These are phyloP conservation scores for Microctenopoma steveboyesi DNA, from an alignment of 2,797 vertebrate genomes.

Conservation along the genomic window DNA sequence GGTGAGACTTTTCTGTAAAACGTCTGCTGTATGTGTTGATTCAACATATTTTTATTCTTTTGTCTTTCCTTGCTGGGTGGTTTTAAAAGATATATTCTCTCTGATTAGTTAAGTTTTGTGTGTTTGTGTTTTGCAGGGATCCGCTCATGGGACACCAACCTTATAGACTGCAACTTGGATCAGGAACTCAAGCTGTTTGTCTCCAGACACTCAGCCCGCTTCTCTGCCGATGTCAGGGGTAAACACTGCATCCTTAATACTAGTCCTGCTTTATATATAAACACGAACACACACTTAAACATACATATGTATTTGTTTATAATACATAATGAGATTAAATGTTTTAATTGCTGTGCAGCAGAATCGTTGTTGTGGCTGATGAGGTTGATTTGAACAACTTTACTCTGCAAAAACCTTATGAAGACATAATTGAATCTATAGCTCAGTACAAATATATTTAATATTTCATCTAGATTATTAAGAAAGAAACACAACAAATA, in stretches of 20 bases:
- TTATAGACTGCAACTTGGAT: conserved; percentile 96
- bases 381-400: too few relatives aligned
- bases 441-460: too few relatives aligned
- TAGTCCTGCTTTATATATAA: too few relatives aligned
- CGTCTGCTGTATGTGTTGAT: conserved; percentile 21
- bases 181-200: conserved; percentile 98
- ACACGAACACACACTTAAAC: too few relatives aligned
- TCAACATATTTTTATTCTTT: neutral
- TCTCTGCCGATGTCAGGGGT: conserved; percentile 97
- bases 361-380: too few relatives aligned
- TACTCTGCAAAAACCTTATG: too few relatives aligned
- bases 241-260: conserved; percentile 53
- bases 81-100: too few relatives aligned
- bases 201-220: conserved; percentile 96
- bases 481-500: too few relatives aligned
- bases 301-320: neutral
- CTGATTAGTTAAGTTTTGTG: neutral
- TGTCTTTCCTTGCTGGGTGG: neutral
- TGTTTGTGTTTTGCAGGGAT: conserved; percentile 86
- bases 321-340: too few relatives aligned
- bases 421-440: too few relatives aligned
- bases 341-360: too few relatives aligned
- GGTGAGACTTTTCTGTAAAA: neutral
- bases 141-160: conserved; percentile 96
- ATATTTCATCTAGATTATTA: too few relatives aligned